A percentile compares a stretch with the other conserved stretches of the same genome.
Conservation (phyloP, 1,140 invertebrate genomes). For the Eupristina koningsbergeri region DNA sequence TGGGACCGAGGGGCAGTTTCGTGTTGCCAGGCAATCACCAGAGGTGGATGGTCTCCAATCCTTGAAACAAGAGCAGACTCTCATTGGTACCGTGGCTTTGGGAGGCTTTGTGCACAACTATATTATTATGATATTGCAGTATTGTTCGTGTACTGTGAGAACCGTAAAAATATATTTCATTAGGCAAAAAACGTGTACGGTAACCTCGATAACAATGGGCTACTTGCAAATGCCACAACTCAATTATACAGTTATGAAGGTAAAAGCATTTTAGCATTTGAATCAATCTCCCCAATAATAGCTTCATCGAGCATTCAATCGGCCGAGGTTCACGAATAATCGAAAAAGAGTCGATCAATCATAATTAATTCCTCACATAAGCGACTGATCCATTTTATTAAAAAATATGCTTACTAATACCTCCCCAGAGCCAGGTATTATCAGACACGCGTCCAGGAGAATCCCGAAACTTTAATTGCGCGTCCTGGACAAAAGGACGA, state of each 20-base stretch:
- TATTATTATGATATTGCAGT: too few relatives aligned
- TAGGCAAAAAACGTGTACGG: too few relatives aligned
- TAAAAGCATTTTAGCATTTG: background rate
- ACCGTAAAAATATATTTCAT: too few relatives aligned
- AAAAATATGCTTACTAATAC: constrained; percentile 50
- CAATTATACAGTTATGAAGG: background rate
- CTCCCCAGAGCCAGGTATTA: constrained; percentile 31
- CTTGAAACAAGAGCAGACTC: too few relatives aligned
- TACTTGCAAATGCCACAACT: background rate
- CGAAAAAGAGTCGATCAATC: constrained; percentile 32
- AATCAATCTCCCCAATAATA: constrained; percentile 5
- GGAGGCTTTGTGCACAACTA: too few relatives aligned
- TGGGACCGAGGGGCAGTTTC: background rate
- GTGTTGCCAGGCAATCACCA: background rate
- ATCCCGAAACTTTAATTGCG: background rate
- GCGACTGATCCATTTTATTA: constrained; percentile 35
- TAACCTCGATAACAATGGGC: background rate
- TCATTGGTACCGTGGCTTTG: too few relatives aligned
- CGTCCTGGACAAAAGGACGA: background rate
- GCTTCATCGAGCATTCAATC: constrained; percentile 8
- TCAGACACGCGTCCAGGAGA: background rate
- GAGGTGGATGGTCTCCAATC: constrained; percentile 6
- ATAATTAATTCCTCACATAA: constrained; percentile 43
- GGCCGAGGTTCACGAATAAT: background rate
- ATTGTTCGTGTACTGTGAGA: too few relatives aligned